A percentile compares a stretch with the other conserved stretches of the same genome.
Conservation (phyloP, 64 coral and sea anemone genomes). For the Actinia tenebrosa region DNA sequence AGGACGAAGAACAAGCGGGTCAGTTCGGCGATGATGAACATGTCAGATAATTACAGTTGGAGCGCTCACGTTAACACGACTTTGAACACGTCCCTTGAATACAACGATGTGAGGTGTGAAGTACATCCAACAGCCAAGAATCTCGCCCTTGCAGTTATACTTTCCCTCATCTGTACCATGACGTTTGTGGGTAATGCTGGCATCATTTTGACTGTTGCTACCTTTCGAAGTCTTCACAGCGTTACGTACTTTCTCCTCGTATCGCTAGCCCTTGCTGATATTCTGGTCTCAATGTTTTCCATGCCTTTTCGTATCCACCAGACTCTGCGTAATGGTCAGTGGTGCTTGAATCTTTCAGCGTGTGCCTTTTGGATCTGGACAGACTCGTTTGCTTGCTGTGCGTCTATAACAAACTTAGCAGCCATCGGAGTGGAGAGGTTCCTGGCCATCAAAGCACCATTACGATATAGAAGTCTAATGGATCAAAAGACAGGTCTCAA, state of each 20-base stretch:
- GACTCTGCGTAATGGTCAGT: slow-evolving; percentile 41
- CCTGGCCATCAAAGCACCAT: slow-evolving; percentile 64
- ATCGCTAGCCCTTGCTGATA: slow-evolving; percentile 68
- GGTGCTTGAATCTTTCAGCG: slow-evolving; percentile 42
- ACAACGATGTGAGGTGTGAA: slow-evolving; percentile 21
- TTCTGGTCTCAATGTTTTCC: slow-evolving; percentile 71
- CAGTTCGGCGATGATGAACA: background rate
- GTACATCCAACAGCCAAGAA: slow-evolving; percentile 42
- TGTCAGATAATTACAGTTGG: background rate
- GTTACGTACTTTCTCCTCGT: slow-evolving; percentile 68
- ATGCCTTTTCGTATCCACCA: slow-evolving; percentile 66
- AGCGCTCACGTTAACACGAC: background rate
- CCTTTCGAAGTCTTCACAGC: slow-evolving; percentile 48
- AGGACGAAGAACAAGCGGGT: no score
- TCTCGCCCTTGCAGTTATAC: slow-evolving; percentile 23
- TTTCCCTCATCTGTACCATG: slow-evolving; percentile 47
- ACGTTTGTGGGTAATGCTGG: slow-evolving; percentile 55
- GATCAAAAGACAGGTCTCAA: slow-evolving; percentile 39
- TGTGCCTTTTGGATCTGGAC: slow-evolving; percentile 86
- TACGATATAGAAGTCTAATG: slow-evolving; percentile 52
- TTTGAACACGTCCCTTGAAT: background rate
- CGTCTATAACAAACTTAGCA: slow-evolving; percentile 71
- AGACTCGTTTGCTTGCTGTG: slow-evolving; percentile 70
- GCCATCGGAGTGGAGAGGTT: slow-evolving; percentile 76
- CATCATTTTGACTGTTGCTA: slow-evolving; percentile 48